Percentiles rank a stretch among this genome's conserved stretches.
Evolutionary conservation across 92 coral and sea anemone genomes (phyloP).

Genomic region (Hydrozoanthus gracilis): DNA sequence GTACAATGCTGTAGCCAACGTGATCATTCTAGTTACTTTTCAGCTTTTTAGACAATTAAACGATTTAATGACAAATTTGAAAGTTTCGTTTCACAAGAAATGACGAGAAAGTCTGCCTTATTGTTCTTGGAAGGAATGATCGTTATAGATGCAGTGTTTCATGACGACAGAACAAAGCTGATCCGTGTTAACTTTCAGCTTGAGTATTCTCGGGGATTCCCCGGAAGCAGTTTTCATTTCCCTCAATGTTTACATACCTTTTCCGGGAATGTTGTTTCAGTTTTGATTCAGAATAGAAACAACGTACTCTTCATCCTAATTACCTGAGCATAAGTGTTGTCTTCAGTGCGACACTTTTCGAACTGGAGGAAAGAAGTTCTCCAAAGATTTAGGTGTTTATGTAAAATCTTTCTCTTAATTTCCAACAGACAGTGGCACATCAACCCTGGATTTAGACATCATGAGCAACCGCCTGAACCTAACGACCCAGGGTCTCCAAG

Average conservation of each 20-base stretch:
- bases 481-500: constrained; percentile 80
- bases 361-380: background rate
- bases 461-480: constrained; percentile 85
- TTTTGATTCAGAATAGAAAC: constrained; percentile 16
- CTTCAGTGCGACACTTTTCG: background rate
- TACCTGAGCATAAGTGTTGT: too few species aligned
- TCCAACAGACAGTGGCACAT: constrained; percentile 52
- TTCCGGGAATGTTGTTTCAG: constrained; percentile 33
- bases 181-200: background rate
- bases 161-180: too few species aligned
- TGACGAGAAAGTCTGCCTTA: too few species aligned
- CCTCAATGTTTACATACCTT: background rate
- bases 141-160: too few species aligned
- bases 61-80: too few species aligned
- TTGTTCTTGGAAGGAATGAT: too few species aligned
- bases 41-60: too few species aligned
- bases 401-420: background rate
- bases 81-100: too few species aligned
- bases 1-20: too few species aligned
- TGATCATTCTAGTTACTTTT: too few species aligned
- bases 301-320: too few species aligned
- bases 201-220: constrained; percentile 30
- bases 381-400: background rate
- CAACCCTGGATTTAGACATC: constrained; percentile 71
- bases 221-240: background rate